Evolutionary conservation across 2,797 vertebrate species (phyloP), one percentile per base, ranked within the genome.

Genomic region (Philypnodon macrostomus): DNA sequence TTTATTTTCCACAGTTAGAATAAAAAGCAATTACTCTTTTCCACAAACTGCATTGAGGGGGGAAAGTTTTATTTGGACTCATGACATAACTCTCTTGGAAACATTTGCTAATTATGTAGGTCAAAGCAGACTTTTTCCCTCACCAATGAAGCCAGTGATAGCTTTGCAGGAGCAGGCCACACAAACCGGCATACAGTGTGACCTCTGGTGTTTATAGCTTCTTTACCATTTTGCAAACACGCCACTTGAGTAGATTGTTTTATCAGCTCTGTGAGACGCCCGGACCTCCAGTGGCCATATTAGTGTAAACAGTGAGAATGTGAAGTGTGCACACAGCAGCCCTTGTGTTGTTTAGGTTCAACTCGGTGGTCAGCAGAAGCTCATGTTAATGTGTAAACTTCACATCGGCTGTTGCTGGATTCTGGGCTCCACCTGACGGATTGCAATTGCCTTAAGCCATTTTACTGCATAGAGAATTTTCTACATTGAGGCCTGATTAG

Each of bases 381-480:
- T 58, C 58, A 59, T 53, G 53, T 44, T 71, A 54, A 80, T 70
- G 60, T 80, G 73, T 74, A 63, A 81, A 67, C 53, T 40, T 21
- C 48, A 39, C 39, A 23, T 79, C 61, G 66, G 38, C 71, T 59
- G 66, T n/a, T 46, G 48, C 33, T 58, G 50, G 40, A 33, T 64
- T 74, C 63, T 61, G 55, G 26, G 56, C 52, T 69, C 72, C 79
- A 75, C 73, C 66, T 75, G 77, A 75, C 11, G 26, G 47, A 57
- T 63, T 74, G 72, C 70, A 58, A 70, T 42, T 50, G 63, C 41
- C 62, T 56, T 61, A 15, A 58, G 58, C 56, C 49, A 34, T 34
- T 34, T 47, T 9, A 12, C 4, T 69, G 46, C 69, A 75, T 54
- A 33, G 45, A 13, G 35, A 58, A 52, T 63, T 69, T 61, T 75